phyloP scores from a whole-genome alignment of 1,140 invertebrate genomes.

The Bombus turneri region DNA sequence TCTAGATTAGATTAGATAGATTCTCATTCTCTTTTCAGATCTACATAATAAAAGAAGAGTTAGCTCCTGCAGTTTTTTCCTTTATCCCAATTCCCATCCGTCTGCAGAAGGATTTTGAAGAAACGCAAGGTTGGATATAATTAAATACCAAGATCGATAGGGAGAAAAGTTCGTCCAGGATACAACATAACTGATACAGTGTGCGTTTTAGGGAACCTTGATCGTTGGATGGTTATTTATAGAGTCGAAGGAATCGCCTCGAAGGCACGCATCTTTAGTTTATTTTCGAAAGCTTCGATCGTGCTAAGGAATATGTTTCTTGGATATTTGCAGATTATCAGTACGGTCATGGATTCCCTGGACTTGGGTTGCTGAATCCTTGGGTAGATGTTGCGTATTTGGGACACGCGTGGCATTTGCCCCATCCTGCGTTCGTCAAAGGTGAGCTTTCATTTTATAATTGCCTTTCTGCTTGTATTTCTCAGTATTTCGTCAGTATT shows the following conservation, averaged over 20 bases:
- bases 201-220: not conserved
- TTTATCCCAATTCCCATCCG: not conserved
- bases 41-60: too few species aligned
- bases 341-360: constrained; percentile 84
- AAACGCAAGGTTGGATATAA: not conserved
- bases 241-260: constrained; percentile 28
- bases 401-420: constrained; percentile 88
- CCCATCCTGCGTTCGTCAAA: constrained; percentile 85
- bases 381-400: constrained; percentile 91
- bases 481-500: too few species aligned
- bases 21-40: too few species aligned
- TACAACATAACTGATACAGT: not conserved
- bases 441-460: constrained; percentile 77
- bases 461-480: too few species aligned
- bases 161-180: constrained; percentile 30
- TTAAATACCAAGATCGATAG: not conserved
- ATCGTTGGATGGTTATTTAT: constrained; percentile 34
- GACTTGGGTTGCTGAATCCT: constrained; percentile 86
- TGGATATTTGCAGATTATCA: constrained; percentile 85
- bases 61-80: not conserved
- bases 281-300: constrained; percentile 43
- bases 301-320: constrained; percentile 23
- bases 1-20: too few species aligned
- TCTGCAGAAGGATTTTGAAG: not conserved
- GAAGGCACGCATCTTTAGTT: not conserved